Evolutionary conservation across 2,888 invertebrate species (phyloP), one percentile per base, ranked within the genome.

Genomic region (Pyrochroa serraticornis): DNA sequence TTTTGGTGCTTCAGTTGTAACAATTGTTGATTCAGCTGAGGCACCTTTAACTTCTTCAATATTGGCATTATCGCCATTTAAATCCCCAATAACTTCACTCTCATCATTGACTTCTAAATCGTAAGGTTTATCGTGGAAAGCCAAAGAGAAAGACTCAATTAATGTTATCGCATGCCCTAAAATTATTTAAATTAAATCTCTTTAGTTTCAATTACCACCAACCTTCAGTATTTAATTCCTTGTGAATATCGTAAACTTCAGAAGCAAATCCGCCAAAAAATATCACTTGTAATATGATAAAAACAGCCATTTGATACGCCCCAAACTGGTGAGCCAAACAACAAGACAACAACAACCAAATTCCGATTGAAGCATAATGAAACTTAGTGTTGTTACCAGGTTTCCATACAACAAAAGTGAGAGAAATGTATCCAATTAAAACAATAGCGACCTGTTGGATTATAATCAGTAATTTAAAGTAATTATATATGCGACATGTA

Each of bases 311-410:
- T 77, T 92, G 88, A 36, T 91, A 84, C 0, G 88, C 83, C 0
- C 92, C 92, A 1, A 91, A 84, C 34, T 89, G 82, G 66, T 90
- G 89, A 41, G 93, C 89, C 7, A 90, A 69, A 73, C 89, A 92
- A 64, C 92, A 86, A 12, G 91, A 86, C 32, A 92, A 78, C 3
- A 91, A 81, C 8, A 92, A 79, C 95, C 95, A 95, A 13, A 91
- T 77, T 1, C 84, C 78, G 64, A 87, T 87, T 0, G 94, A 88
- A 7, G 86, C 84, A 45, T 87, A 82, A 36, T 88, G 85, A 72
- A 92, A 89, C 50, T 83, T 79, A 5, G 80, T 79, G 10, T 87
- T 86, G 59, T 89, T 87, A 60, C 87, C 82, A 1, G 89, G 88
- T 33, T 83, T 88, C 95, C 95, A 95, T 66, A 89, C 82, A 46